Percentiles rank a stretch among this genome's conserved stretches.
phyloP scores from a whole-genome alignment of 2,888 invertebrate genomes.

The Drosophila suboccidentalis region DNA sequence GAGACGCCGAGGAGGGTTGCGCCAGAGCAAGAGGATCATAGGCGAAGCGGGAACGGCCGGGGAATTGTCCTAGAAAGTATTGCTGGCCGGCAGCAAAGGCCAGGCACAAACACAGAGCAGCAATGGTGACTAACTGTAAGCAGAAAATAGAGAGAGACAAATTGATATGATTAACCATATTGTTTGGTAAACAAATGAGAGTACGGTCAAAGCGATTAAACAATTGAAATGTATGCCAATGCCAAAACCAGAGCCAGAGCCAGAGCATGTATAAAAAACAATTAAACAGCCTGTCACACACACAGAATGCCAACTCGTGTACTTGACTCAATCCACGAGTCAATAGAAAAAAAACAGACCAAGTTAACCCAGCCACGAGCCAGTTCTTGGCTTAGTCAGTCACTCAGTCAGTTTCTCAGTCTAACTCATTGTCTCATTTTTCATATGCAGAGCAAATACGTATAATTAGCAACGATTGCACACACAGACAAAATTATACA shows the following conservation, averaged over 20 bases:
- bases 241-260: conserved; percentile 35
- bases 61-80: conserved; percentile 80
- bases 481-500: neutral
- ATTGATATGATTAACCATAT: conserved; percentile 7
- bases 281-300: conserved; percentile 59
- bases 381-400: conserved; percentile 34
- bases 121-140: conserved; percentile 82
- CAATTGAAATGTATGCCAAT: conserved; percentile 78
- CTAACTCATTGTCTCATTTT: conserved; percentile 37
- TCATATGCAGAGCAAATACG: conserved; percentile 49
- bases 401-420: neutral
- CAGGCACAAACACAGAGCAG: conserved; percentile 82
- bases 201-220: conserved; percentile 72
- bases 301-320: conserved; percentile 62
- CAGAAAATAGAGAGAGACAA: conserved; percentile 25
- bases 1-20: conserved; percentile 61
- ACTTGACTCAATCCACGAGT: conserved; percentile 55
- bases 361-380: conserved; percentile 21
- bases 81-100: conserved; percentile 83
- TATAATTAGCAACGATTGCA: conserved; percentile 55
- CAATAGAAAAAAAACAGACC: conserved; percentile 14
- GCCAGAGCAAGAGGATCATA: conserved; percentile 77
- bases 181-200: conserved; percentile 13
- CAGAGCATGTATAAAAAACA: conserved; percentile 51
- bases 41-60: conserved; percentile 70